Percentiles rank a stretch among this genome's conserved stretches.
Conservation (phyloP, 2,113 vertebrate genomes). For the Elephas maximus region DNA sequence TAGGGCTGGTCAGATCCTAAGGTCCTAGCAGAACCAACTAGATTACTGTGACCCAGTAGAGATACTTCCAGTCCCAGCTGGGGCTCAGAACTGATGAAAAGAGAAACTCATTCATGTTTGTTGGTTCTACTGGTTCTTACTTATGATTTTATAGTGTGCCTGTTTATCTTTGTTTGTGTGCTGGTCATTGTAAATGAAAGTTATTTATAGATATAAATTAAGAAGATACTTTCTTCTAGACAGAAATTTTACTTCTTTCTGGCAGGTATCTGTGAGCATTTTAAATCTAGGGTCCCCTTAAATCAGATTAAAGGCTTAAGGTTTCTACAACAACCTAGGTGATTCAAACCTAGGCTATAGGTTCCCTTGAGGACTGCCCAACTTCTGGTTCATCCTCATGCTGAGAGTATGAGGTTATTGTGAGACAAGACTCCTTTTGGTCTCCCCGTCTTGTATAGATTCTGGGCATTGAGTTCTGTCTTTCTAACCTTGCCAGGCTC, state of each 20-base stretch:
- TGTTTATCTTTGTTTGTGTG: conserved; percentile 66
- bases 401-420: neutral
- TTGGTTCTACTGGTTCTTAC: neutral
- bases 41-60: neutral
- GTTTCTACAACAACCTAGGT: neutral
- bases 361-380: neutral
- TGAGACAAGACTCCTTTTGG: neutral
- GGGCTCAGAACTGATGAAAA: conserved; percentile 2
- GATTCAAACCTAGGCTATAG: neutral
- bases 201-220: conserved; percentile 28
- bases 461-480: neutral
- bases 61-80: neutral
- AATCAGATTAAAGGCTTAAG: neutral
- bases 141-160: neutral
- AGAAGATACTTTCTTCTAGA: conserved; percentile 37
- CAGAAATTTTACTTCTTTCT: neutral
- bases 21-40: neutral
- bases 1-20: neutral
- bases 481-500: neutral
- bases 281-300: neutral
- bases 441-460: neutral
- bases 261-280: neutral
- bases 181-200: conserved; percentile 42
- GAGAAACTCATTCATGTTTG: neutral
- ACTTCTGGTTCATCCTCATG: neutral